Conservation (phyloP, 2,888 invertebrate genomes). For the Aricia artaxerxes region DNA sequence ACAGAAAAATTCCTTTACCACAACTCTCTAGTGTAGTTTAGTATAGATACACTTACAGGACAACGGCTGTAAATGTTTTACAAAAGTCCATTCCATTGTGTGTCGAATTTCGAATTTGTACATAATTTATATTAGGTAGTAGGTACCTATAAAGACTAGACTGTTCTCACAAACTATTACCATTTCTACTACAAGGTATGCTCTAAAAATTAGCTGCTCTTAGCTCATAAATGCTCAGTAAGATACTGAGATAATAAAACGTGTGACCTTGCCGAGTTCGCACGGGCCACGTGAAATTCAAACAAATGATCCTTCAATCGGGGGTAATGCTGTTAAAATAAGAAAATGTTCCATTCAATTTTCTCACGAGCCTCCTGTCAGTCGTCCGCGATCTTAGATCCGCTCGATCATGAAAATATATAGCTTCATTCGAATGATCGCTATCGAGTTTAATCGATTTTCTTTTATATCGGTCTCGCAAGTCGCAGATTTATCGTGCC, state of each 20-base stretch:
- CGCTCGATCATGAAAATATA: conserved; percentile 80
- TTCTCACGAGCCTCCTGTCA: conserved; percentile 74
- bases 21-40: background rate
- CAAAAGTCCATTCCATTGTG: too few species aligned
- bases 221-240: too few species aligned
- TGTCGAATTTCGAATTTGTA: too few species aligned
- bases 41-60: background rate
- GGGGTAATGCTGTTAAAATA: conserved; percentile 66
- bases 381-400: conserved; percentile 72
- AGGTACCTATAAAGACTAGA: too few species aligned
- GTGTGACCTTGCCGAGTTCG: background rate
- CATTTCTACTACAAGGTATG: too few species aligned
- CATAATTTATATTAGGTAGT: too few species aligned
- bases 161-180: too few species aligned
- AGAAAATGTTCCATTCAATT: conserved; percentile 74
- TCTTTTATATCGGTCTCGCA: conserved; percentile 79
- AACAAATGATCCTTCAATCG: conserved; percentile 53
- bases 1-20: background rate
- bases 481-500: conserved; percentile 76
- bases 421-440: conserved; percentile 77
- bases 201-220: too few species aligned
- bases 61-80: too few species aligned
- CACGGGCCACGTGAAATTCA: conserved; percentile 43
- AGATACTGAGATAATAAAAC: background rate
- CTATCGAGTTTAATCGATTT: conserved; percentile 79